These are phyloP conservation scores for Ctenomys sociabilis DNA, from an alignment of 2,113 vertebrate genomes.

Conservation along the genomic window DNA sequence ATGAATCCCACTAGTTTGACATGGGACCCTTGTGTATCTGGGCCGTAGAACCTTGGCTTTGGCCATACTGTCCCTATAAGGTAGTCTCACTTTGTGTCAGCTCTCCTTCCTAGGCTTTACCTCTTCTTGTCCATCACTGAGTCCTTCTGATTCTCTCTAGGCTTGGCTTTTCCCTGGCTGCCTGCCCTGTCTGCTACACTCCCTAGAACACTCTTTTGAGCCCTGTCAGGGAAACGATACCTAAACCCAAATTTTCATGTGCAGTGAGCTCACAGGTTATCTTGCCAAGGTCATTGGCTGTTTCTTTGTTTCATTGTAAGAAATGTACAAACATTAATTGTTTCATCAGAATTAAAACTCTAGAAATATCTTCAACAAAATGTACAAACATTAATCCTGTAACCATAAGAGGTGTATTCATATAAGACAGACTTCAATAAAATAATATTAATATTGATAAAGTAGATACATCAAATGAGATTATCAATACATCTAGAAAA, in stretches of 20 bases:
- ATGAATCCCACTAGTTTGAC: not conserved
- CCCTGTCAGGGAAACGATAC: not conserved
- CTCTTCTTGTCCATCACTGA: not conserved
- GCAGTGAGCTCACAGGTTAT: not conserved
- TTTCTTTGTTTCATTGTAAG: not conserved
- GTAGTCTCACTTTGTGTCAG: not conserved
- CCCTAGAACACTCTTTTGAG: not conserved
- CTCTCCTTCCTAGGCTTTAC: not conserved
- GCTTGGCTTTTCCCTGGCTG: not conserved
- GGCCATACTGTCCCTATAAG: not conserved
- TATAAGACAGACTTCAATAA: not conserved
- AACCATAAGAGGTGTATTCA: not conserved
- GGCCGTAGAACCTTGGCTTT: not conserved
- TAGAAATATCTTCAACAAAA: too few species aligned
- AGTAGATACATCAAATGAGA: not conserved
- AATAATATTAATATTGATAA: not conserved
- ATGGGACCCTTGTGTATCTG: not conserved
- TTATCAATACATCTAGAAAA: not conserved
- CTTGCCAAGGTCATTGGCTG: not conserved
- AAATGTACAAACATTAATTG: too few species aligned
- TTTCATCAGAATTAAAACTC: too few species aligned
- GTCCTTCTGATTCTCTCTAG: not conserved
- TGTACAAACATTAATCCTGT: not conserved
- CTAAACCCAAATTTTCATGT: not conserved
- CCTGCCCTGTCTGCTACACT: not conserved